phyloP scores from a whole-genome alignment of 1,140 invertebrate species.

The Chlorops oryzae region DNA sequence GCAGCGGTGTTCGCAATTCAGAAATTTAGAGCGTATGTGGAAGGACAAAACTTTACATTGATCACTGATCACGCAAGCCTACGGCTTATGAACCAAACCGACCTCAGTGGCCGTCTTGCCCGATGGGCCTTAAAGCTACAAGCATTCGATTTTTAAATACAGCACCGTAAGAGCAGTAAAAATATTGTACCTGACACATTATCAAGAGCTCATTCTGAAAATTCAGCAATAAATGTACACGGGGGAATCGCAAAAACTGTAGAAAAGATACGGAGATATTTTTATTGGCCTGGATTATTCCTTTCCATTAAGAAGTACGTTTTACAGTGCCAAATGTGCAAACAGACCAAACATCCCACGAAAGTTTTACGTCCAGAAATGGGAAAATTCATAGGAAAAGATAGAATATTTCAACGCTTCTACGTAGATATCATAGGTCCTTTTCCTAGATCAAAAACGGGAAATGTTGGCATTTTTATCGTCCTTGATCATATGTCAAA shows the following conservation, averaged over 20 bases:
- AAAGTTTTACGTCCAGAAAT: neutral
- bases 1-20: too few species aligned
- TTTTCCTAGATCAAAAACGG: conserved; percentile 1
- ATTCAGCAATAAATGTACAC: neutral
- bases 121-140: conserved; percentile 31
- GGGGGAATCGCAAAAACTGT: neutral
- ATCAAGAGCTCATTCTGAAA: too few species aligned
- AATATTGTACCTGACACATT: conserved; percentile 23
- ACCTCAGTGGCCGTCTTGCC: conserved; percentile 34
- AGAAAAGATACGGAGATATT: neutral
- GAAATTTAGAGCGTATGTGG: too few species aligned
- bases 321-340: neutral
- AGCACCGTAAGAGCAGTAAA: conserved; percentile 27
- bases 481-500: conserved; percentile 5
- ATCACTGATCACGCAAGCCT: conserved; percentile 31
- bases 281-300: neutral
- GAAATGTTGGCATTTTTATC: conserved; percentile 3
- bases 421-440: conserved; percentile 1
- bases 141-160: conserved; percentile 30
- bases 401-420: neutral
- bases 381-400: neutral
- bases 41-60: conserved; percentile 19
- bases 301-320: neutral
- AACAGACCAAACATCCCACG: neutral
- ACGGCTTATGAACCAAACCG: conserved; percentile 39